These are phyloP conservation scores for Erpobdella octoculata DNA, from an alignment of 2,888 invertebrate species.

Conservation along the genomic window DNA sequence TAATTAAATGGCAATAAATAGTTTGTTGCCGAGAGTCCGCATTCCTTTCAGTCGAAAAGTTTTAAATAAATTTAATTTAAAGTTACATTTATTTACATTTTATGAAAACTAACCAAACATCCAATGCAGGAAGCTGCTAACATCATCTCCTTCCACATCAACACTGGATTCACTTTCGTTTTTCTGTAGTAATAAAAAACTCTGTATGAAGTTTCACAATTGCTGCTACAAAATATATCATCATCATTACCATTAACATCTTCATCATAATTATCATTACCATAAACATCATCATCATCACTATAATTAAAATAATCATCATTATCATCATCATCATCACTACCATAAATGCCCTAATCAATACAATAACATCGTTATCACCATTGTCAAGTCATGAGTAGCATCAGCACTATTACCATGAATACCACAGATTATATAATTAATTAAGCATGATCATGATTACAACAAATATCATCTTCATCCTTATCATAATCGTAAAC, in stretches of 20 bases:
- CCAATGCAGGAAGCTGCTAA: neutral
- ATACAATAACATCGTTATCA: neutral
- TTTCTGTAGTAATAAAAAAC: neutral
- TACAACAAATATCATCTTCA: too few relatives aligned
- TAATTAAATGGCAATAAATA: too few relatives aligned
- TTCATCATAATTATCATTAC: neutral
- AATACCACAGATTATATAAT: too few relatives aligned
- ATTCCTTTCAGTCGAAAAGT: too few relatives aligned
- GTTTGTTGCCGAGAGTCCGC: too few relatives aligned
- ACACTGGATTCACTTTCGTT: neutral
- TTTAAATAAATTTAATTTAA: too few relatives aligned
- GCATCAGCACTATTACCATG: neutral
- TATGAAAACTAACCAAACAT: constrained; percentile 6
- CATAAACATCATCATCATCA: neutral
- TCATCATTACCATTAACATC: too few relatives aligned
- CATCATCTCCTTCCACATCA: neutral
- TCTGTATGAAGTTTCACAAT: too few relatives aligned
- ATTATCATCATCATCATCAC: neutral
- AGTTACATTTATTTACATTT: too few relatives aligned
- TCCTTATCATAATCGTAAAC: too few relatives aligned
- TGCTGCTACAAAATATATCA: too few relatives aligned
- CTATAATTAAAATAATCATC: neutral
- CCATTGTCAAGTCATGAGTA: neutral
- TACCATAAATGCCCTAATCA: neutral
- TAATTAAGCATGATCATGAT: too few relatives aligned